Conservation (phyloP, 2,888 invertebrate species). For the Euplexia lucipara region DNA sequence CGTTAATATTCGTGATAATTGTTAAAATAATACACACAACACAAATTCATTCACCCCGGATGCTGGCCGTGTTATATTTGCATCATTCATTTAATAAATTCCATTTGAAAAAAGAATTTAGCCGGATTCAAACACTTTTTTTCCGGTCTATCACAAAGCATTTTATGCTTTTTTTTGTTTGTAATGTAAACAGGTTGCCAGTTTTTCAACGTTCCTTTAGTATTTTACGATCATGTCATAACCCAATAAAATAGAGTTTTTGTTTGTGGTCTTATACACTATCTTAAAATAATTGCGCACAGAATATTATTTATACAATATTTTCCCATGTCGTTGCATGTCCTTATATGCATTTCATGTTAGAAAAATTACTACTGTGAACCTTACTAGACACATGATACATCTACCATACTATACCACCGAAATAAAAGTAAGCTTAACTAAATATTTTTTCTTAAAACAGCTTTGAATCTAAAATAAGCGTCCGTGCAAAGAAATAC, state of each 20-base stretch:
- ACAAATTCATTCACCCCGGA: conserved; percentile 67
- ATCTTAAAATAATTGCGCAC: too few species aligned
- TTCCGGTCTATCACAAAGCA: conserved; percentile 21
- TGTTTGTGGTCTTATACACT: conserved; percentile 29
- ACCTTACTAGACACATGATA: background rate
- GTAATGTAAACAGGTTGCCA: conserved; percentile 53
- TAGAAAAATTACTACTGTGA: too few species aligned
- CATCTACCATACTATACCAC: background rate
- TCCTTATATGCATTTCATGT: too few species aligned
- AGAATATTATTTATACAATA: too few species aligned
- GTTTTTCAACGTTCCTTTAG: conserved; percentile 46
- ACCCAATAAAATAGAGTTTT: conserved; percentile 52
- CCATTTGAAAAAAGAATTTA: conserved; percentile 33
- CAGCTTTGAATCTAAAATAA: conserved; percentile 35
- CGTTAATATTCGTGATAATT: conserved; percentile 76
- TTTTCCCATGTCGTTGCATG: too few species aligned
- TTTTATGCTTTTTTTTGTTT: conserved; percentile 45
- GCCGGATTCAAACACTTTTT: conserved; percentile 36
- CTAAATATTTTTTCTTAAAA: conserved; percentile 30
- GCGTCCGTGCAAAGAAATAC: conserved; percentile 29
- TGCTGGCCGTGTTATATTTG: conserved; percentile 58
- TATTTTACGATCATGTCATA: conserved; percentile 51
- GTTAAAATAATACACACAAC: conserved; percentile 70
- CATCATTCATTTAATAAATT: conserved; percentile 35
- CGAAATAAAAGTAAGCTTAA: conserved; percentile 14